phyloP scores from a whole-genome alignment of 2,797 vertebrate genomes.

The Pempheris klunzingeri region DNA sequence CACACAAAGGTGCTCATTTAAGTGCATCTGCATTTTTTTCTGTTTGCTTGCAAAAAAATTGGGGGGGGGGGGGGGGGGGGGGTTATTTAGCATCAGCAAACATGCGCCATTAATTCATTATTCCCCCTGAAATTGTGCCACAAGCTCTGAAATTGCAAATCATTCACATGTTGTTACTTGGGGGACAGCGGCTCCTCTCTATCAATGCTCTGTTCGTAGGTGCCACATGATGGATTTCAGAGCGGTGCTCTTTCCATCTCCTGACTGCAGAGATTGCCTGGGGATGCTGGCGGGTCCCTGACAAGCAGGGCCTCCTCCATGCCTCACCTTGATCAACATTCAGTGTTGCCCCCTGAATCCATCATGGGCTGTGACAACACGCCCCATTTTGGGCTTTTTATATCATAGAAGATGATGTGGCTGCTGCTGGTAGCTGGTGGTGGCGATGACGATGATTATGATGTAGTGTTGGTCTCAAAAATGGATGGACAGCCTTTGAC shows the following conservation, averaged over 20 bases:
- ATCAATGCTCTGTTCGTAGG: constrained; percentile 70
- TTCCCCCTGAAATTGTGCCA: constrained; percentile 61
- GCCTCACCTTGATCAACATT: constrained; percentile 87
- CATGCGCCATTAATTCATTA: constrained; percentile 60
- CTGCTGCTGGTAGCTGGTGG: constrained; percentile 41
- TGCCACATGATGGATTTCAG: constrained; percentile 81
- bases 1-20: not conserved
- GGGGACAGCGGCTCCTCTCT: constrained; percentile 73
- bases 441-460: constrained; percentile 67
- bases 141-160: constrained; percentile 57
- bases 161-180: constrained; percentile 66
- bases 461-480: constrained; percentile 59
- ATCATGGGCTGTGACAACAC: constrained; percentile 79
- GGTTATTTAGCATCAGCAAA: constrained; percentile 40
- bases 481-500: constrained; percentile 60
- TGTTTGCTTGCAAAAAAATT: not conserved
- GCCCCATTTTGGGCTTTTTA: constrained; percentile 75
- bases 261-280: constrained; percentile 82
- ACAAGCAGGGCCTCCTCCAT: constrained; percentile 80
- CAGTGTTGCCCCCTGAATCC: constrained; percentile 80
- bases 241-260: constrained; percentile 81
- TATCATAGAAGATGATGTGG: constrained; percentile 72
- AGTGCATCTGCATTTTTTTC: not conserved
- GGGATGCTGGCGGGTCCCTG: constrained; percentile 82
- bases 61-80: no score